phyloP scores from a whole-genome alignment of 2,113 vertebrate species.

The Chaetura pelagica region DNA sequence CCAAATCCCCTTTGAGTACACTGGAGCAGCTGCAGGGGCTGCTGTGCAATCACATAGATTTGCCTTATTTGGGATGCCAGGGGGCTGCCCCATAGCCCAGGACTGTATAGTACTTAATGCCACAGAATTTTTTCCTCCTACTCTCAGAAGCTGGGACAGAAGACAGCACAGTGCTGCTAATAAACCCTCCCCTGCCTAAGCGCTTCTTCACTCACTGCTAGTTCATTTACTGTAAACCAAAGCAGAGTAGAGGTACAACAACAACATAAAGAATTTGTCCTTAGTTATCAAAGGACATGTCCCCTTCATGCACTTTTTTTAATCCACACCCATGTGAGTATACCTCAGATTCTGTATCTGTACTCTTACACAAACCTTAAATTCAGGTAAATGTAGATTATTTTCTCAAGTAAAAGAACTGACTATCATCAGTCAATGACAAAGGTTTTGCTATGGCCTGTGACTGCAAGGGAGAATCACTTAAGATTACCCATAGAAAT shows the following conservation, averaged over 20 bases:
- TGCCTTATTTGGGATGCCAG: background rate
- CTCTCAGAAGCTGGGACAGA: background rate
- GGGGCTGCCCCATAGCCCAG: background rate
- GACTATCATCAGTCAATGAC: background rate
- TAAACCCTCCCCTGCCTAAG: background rate
- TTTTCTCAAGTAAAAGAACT: background rate
- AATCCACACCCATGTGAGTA: background rate
- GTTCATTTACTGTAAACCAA: background rate
- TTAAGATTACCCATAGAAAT: background rate
- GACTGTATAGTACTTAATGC: background rate
- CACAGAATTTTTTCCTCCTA: background rate
- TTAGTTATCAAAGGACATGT: accelerated
- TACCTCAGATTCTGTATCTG: background rate
- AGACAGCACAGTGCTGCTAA: background rate
- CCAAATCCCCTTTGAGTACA: background rate
- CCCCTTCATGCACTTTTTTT: background rate
- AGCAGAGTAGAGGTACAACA: background rate
- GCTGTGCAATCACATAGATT: background rate
- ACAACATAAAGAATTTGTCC: background rate
- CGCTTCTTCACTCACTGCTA: background rate
- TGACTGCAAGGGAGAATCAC: background rate
- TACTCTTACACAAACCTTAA: background rate
- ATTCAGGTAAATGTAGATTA: background rate
- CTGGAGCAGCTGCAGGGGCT: background rate
- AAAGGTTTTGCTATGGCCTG: background rate